phyloP scores from a whole-genome alignment of 2,113 vertebrate genomes.

The Tetrax tetrax region DNA sequence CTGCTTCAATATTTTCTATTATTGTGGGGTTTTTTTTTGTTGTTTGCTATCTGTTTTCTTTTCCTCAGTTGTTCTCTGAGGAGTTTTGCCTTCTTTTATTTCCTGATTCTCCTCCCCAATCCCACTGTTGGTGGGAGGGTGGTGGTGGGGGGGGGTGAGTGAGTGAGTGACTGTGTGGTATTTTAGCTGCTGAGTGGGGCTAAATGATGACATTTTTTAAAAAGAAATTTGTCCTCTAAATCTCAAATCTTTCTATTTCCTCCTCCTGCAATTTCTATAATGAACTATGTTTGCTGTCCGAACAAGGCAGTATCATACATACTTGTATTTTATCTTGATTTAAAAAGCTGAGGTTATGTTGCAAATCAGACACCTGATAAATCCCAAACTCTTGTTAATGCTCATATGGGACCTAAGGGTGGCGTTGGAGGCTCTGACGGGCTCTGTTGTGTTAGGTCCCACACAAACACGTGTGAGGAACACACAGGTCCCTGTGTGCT shows the following conservation, averaged over 20 bases:
- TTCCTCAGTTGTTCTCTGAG: no score
- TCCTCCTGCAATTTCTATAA: background rate
- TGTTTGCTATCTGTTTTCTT: no score
- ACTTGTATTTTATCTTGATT: background rate
- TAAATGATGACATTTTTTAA: no score
- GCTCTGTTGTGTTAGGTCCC: background rate
- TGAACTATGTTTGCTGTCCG: background rate
- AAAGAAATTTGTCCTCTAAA: background rate
- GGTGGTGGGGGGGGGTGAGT: no score
- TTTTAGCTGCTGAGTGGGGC: no score
- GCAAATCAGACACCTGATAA: background rate
- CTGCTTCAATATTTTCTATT: no score
- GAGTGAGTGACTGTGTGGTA: no score
- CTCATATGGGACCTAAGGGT: fast-evolving
- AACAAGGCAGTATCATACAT: fast-evolving
- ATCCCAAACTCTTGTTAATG: background rate
- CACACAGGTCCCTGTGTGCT: fast-evolving
- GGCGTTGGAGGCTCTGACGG: fast-evolving
- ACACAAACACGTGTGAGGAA: fast-evolving
- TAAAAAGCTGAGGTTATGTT: background rate
- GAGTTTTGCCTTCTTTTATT: no score
- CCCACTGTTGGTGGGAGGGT: no score
- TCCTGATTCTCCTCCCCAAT: no score
- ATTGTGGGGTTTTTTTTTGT: background rate
- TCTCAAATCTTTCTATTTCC: background rate